A percentile compares a stretch with the other conserved stretches of the same genome.
phyloP scores from a whole-genome alignment of 2,888 invertebrate species.

The Lottia scabra region DNA sequence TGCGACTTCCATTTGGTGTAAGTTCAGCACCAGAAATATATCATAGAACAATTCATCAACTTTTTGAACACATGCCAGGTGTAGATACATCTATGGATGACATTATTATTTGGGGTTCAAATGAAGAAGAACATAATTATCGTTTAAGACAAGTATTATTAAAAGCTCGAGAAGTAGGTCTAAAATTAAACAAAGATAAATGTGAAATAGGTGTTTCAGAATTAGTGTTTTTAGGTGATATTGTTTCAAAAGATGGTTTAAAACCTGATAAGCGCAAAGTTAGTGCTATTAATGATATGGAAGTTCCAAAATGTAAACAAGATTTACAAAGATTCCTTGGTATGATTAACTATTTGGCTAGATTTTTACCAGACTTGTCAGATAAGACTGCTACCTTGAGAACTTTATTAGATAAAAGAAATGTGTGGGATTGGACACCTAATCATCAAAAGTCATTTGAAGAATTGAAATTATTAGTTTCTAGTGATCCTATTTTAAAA shows the following conservation, averaged over 20 bases:
- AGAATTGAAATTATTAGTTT: conserved; percentile 1
- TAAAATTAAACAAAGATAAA: conserved; percentile 16
- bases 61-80: conserved; percentile 10
- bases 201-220: too few species aligned
- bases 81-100: conserved; percentile 1
- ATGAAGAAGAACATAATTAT: conserved; percentile 2
- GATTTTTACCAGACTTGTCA: background rate
- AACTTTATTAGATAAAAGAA: conserved; percentile 5
- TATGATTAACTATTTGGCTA: background rate
- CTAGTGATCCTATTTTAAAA: conserved; percentile 7
- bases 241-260: conserved; percentile 1
- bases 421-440: background rate
- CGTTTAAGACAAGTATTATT: background rate
- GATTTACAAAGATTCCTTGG: conserved; percentile 1
- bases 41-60: conserved; percentile 14
- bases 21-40: conserved; percentile 13
- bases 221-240: conserved; percentile 21
- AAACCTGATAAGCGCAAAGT: conserved; percentile 11
- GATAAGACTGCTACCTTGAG: background rate
- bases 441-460: conserved; percentile 10
- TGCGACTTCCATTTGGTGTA: conserved; percentile 19
- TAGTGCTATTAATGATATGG: background rate
- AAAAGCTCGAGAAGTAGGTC: conserved; percentile 1
- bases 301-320: background rate
- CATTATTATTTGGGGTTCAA: background rate